A percentile compares a stretch with the other conserved stretches of the same genome.
These are phyloP conservation scores for Perizoma affinitatum DNA, from an alignment of 2,888 invertebrate genomes.

Conservation along the genomic window DNA sequence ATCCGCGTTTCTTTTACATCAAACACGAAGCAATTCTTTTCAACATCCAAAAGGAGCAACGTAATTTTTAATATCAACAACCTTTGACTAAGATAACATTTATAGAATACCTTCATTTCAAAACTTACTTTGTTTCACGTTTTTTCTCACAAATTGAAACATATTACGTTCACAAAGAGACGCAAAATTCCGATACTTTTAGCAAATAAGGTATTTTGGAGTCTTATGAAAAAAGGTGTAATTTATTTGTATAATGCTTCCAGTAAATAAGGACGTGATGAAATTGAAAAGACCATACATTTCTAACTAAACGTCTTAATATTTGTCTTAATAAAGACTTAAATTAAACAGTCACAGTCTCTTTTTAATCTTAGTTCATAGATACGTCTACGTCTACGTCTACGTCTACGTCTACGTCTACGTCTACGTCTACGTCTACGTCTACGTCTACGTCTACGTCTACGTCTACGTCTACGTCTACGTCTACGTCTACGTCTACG, in stretches of 20 bases:
- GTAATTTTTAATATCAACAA: constrained; percentile 50
- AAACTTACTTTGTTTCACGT: constrained; percentile 42
- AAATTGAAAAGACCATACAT: no score
- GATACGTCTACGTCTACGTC: no score
- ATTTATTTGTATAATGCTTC: constrained; percentile 10
- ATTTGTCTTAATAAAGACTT: no score
- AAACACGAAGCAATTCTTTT: constrained; percentile 23
- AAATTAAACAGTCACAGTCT: no score
- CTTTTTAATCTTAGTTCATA: no score
- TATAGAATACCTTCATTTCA: constrained; percentile 44
- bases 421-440: no score
- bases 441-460: no score
- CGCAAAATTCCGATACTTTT: constrained; percentile 23
- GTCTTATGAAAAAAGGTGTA: constrained; percentile 1
- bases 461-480: no score
- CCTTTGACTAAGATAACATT: constrained; percentile 44
- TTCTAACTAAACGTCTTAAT: no score
- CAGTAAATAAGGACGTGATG: background rate
- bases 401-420: no score
- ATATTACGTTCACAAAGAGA: constrained; percentile 44
- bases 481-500: no score
- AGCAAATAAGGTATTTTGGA: constrained; percentile 29
- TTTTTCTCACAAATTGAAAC: constrained; percentile 48
- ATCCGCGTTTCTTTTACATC: background rate
- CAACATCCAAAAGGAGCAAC: constrained; percentile 23